Base-by-base conservation (phyloP, 1,140 invertebrate species). In the Chelonus insularis region DNA sequence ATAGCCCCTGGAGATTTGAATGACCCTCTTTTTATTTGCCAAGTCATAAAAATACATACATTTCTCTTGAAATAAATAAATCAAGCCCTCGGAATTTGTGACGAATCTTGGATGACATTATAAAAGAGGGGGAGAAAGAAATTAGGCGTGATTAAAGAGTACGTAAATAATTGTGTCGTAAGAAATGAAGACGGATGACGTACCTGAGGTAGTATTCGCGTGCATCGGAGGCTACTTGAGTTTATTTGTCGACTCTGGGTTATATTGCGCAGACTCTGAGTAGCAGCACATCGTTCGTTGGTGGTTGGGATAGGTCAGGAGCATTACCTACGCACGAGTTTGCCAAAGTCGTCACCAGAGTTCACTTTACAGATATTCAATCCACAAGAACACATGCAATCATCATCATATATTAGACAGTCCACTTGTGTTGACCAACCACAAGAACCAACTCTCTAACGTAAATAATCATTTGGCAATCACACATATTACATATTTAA, bases 81-180 rank as follows among this genome's bases (percentile, higher is more conserved):
- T 18, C 4, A 32, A 18, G 12, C 12, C 11, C 14, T 4, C 4
- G 54, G 20, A 29, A 20, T 43, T 41, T 20, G 18, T 16, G n/a
- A 32, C 14, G 2, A 45, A 47, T n/a, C 20, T 11, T 20, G 37
- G n/a, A 4, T 11, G 18, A 21, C 3, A 12, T 8, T 20, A 23
- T 16, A 25, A 50, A 51, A 32, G 32, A 6, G 12, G 34, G 29
- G 21, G n/a, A 23, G 36, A n/a, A 60, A 23, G 36, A n/a, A 60
- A 39, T 7, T 20, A 47, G 43, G 43, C 29, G 41, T 39, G 8
- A 21, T n/a, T 16, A 39, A 9, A 45, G 25, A 18, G 34, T 20
- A 51, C n/a, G 36, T 60, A 60, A 50, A 52, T 50, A 58, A 47
- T 60, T 21, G 47, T 60, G 47, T 51, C 47, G 57, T 60, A 60